Evolutionary conservation across 1,140 invertebrate genomes (phyloP).

Genomic region (Tachypleus tridentatus): DNA sequence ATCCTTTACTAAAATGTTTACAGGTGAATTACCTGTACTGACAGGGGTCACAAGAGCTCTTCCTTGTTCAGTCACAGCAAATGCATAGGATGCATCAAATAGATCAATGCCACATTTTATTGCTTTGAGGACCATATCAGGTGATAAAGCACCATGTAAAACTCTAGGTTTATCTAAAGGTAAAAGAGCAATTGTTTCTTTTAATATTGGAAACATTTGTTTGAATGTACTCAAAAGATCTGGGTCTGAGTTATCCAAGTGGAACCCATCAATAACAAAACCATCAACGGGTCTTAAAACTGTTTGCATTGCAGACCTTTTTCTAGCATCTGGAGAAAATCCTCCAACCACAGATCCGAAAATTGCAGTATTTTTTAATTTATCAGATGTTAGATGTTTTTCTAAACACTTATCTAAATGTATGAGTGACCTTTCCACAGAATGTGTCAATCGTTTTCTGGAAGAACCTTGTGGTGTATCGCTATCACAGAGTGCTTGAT

Average conservation of each 20-base stretch:
- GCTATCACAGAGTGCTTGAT: constrained; percentile 63
- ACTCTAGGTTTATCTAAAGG: constrained; percentile 49
- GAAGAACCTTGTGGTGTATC: constrained; percentile 53
- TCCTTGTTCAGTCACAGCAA: constrained; percentile 45
- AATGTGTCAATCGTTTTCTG: constrained; percentile 53
- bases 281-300: constrained; percentile 44
- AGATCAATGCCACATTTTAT: constrained; percentile 59
- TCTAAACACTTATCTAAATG: constrained; percentile 27
- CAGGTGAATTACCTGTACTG: neutral
- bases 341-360: constrained; percentile 63
- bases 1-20: neutral
- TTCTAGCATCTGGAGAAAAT: constrained; percentile 40
- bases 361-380: constrained; percentile 33
- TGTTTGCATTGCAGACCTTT: constrained; percentile 43
- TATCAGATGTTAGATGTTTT: constrained; percentile 26
- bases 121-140: constrained; percentile 47
- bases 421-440: constrained; percentile 31
- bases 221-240: constrained; percentile 40
- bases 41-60: constrained; percentile 43
- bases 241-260: constrained; percentile 49
- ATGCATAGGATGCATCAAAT: constrained; percentile 64
- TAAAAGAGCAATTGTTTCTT: constrained; percentile 44
- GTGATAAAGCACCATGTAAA: constrained; percentile 54
- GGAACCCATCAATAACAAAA: constrained; percentile 66
- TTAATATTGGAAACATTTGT: constrained; percentile 46